Base-by-base conservation (phyloP, 1,140 invertebrate species). In the Pseudomyrmex sp. region DNA sequence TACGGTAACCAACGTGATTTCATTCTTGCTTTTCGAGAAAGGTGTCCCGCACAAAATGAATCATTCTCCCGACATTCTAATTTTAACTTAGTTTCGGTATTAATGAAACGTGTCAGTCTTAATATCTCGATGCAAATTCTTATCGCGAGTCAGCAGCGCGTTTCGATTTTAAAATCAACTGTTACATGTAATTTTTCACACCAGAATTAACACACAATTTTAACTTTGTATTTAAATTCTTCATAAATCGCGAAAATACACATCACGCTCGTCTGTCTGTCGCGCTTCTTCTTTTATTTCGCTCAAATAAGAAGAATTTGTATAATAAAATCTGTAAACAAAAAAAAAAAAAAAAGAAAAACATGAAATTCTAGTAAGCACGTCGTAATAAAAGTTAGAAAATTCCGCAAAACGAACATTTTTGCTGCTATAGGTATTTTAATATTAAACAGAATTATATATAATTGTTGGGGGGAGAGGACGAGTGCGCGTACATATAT, bases 51-150 rank as follows among this genome's bases (percentile, higher is more conserved):
- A 35, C n/a, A 54, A 80, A 65, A 84, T 87, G 83, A 88, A 88
- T 88, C 86, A 84, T 88, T 56, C 35, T 35, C 46, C 23, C 46
- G 75, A 77, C 76, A 83, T 87, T 83, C 75, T 87, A 87, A 88
- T 84, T 87, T 87, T 68, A 82, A 46, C 61, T 79, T 52, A 20
- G 44, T 59, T 52, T 2, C 5, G 46, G 12, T 59, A 13, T 70
- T 70, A 80, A 80, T 72, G 12, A 70, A 80, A 80, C 63, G 56
- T 35, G 35, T 59, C 76, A 44, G 7, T 70, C 20, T 79, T 79
- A 79, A 70, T 80, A 26, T 62, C 1, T 23, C 2, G 48, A 23
- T 54, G 46, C 0, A 44, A 48, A 62, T 44, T 62, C 46, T 75
- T 63, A 62, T 7, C 35, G n/a, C 48, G 58, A 63, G 9, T 56